Conservation (phyloP, 2,888 invertebrate species). For the Sinopyrophorus schimmeli region DNA sequence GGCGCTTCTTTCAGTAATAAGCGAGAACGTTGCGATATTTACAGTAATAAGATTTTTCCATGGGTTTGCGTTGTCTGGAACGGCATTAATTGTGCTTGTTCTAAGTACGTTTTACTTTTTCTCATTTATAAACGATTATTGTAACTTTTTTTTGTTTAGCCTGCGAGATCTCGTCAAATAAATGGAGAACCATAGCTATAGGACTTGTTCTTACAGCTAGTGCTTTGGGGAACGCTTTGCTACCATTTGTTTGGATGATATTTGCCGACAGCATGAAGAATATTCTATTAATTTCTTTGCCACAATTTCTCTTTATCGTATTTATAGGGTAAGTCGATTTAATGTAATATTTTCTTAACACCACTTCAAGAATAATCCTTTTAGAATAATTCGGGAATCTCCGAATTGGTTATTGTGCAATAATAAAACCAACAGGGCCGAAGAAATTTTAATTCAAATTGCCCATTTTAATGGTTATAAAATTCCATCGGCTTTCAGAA, state of each 20-base stretch:
- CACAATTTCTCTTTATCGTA: not conserved
- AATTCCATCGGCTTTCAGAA: slow-evolving; percentile 55
- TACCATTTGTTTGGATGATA: slow-evolving; percentile 42
- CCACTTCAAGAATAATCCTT: not conserved
- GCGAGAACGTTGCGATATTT: slow-evolving; percentile 1
- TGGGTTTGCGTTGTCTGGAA: slow-evolving; percentile 5
- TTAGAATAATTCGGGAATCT: slow-evolving; percentile 43
- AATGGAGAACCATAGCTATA: slow-evolving; percentile 53
- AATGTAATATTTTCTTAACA: too few species aligned
- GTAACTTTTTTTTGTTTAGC: too few species aligned
- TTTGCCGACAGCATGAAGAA: slow-evolving; percentile 52
- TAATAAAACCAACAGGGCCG: slow-evolving; percentile 52
- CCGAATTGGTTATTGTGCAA: slow-evolving; percentile 57
- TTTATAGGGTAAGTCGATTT: slow-evolving; percentile 7
- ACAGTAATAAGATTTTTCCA: not conserved
- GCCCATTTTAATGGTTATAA: slow-evolving; percentile 51
- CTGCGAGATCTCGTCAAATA: slow-evolving; percentile 56
- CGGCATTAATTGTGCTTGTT: slow-evolving; percentile 1
- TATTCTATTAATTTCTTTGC: slow-evolving; percentile 29
- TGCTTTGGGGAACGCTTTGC: not conserved
- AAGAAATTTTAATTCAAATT: slow-evolving; percentile 51
- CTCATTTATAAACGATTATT: too few species aligned
- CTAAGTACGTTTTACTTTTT: slow-evolving; percentile 8
- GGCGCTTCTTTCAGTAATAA: slow-evolving; percentile 5
- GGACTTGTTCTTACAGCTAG: slow-evolving; percentile 16